A percentile compares a stretch with the other conserved stretches of the same genome.
These are phyloP conservation scores for Solen grandis DNA, from an alignment of 1,140 invertebrate species.

Conservation along the genomic window DNA sequence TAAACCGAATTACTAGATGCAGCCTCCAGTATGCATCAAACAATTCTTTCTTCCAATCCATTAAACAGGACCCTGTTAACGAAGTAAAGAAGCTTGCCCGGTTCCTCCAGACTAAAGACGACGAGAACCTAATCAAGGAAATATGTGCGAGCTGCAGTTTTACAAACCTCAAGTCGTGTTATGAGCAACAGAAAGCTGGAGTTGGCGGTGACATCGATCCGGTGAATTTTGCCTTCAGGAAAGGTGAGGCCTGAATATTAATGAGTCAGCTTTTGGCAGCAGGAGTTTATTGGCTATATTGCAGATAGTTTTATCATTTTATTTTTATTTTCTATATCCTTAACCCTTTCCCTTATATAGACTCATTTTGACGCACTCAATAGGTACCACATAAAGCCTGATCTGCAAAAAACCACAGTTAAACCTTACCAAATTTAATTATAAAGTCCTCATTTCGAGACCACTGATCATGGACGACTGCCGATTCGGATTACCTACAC, in stretches of 20 bases:
- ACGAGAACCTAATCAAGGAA: conserved; percentile 32
- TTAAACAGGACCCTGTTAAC: conserved; percentile 43
- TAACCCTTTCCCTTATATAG: no score
- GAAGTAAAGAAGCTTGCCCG: conserved; percentile 54
- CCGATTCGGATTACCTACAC: no score
- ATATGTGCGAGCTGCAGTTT: conserved; percentile 62
- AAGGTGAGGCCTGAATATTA: conserved; percentile 37
- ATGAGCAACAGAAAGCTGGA: conserved; percentile 51
- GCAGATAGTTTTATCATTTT: neutral
- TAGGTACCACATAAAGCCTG: no score
- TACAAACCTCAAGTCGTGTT: conserved; percentile 57
- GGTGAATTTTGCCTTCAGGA: conserved; percentile 52
- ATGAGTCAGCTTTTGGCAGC: no score
- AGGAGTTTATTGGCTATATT: neutral
- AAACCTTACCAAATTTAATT: no score
- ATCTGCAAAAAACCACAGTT: no score
- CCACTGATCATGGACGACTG: no score
- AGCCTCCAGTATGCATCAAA: no score
- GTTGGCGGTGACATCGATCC: conserved; percentile 21
- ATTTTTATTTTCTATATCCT: neutral
- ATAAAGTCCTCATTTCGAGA: neutral
- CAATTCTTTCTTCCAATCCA: no score
- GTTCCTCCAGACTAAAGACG: conserved; percentile 56
- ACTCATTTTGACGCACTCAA: no score
- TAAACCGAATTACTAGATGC: no score